Evolutionary conservation across 2,113 vertebrate genomes (phyloP).

Genomic region (Brachyhypopomus gauderio): DNA sequence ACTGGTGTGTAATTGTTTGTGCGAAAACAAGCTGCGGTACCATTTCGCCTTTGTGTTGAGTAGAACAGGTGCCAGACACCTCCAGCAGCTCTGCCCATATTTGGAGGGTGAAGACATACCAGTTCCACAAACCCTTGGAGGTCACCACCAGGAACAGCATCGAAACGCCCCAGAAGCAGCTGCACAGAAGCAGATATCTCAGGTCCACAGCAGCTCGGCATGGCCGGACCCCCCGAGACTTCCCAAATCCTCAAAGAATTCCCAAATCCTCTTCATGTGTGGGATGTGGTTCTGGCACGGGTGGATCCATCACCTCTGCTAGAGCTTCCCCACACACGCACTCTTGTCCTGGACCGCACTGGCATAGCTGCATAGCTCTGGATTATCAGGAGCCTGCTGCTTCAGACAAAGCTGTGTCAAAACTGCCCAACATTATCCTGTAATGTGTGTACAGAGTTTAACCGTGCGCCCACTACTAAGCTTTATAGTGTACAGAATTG

Average conservation of each 20-base stretch:
- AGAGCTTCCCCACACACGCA: too few relatives aligned
- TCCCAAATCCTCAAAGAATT: conserved; percentile 12
- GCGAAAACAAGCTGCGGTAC: background rate
- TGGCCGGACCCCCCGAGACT: background rate
- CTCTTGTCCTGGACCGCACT: too few relatives aligned
- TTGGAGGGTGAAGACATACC: background rate
- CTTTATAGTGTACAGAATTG: too few relatives aligned
- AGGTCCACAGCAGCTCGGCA: background rate
- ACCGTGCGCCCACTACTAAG: too few relatives aligned
- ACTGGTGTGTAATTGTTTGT: background rate
- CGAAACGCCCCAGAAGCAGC: conserved; percentile 12
- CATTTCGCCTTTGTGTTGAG: background rate
- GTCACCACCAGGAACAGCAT: background rate
- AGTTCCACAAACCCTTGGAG: too few relatives aligned
- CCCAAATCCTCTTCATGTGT: background rate
- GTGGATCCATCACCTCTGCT: too few relatives aligned
- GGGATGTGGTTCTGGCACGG: too few relatives aligned
- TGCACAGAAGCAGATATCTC: background rate
- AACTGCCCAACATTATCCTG: too few relatives aligned
- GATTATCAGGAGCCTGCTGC: too few relatives aligned
- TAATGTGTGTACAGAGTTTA: too few relatives aligned
- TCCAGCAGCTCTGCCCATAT: background rate
- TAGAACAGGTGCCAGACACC: background rate
- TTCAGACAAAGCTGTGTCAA: too few relatives aligned
- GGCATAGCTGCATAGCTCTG: too few relatives aligned